Percentiles rank a stretch among this genome's conserved stretches.
Evolutionary conservation across 2,888 invertebrate species (phyloP).

Genomic region (Laspeyria flexula): DNA sequence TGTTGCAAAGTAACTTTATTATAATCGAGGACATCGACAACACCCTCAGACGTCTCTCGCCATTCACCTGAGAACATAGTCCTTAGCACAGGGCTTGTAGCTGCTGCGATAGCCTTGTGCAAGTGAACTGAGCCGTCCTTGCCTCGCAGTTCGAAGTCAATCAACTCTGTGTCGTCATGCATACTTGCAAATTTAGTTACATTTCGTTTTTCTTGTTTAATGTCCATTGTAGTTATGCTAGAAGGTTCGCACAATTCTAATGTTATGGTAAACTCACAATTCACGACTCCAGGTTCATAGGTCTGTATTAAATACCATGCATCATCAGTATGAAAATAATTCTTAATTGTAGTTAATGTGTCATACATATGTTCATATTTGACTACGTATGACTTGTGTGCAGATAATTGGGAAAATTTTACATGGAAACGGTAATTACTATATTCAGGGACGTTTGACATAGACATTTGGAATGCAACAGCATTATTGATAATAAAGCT

Average conservation of each 20-base stretch:
- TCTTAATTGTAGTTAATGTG: no score
- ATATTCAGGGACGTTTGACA: no score
- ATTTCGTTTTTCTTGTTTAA: not conserved
- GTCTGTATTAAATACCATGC: no score
- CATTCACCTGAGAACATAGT: conserved; percentile 61
- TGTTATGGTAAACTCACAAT: no score
- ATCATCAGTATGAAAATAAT: no score
- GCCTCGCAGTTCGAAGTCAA: conserved; percentile 60
- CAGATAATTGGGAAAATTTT: conserved; percentile 19
- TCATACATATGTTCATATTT: no score
- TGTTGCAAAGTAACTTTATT: conserved; percentile 52
- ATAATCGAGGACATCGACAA: conserved; percentile 54
- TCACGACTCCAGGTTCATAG: no score
- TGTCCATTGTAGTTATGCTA: not conserved
- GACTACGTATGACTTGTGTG: no score
- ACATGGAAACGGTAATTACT: no score
- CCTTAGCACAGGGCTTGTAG: conserved; percentile 60
- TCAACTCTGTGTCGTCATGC: conserved; percentile 56
- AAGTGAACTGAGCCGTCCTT: conserved; percentile 60
- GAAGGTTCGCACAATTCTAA: no score
- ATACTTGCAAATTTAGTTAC: conserved; percentile 22
- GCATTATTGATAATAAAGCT: no score
- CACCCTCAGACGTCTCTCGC: conserved; percentile 57
- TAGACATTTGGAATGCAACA: no score
- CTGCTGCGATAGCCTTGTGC: conserved; percentile 58